Conservation (phyloP, 1,140 invertebrate genomes). For the Drosophila takahashii region DNA sequence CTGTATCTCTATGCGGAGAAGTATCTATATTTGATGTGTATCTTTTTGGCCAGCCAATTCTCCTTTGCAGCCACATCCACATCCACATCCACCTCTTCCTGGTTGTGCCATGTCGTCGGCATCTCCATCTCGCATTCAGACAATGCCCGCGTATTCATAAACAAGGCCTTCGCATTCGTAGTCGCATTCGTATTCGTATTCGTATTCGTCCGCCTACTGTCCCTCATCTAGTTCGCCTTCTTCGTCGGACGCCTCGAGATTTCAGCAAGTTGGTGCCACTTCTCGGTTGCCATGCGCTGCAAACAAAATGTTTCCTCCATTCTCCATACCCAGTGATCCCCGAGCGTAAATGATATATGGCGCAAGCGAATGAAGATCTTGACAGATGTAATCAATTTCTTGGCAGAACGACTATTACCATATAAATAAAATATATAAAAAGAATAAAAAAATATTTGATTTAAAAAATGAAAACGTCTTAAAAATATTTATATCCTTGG, state of each 20-base stretch:
- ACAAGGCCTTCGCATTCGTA: conserved; percentile 43
- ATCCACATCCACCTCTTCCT: conserved; percentile 38
- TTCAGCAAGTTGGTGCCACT: conserved; percentile 69
- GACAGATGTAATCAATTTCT: no score
- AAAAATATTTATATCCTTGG: no score
- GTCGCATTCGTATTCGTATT: conserved; percentile 6
- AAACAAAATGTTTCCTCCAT: conserved; percentile 29
- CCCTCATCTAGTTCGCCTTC: conserved; percentile 34
- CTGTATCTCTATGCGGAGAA: conserved; percentile 22
- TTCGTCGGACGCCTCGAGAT: conserved; percentile 17
- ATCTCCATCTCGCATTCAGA: conserved; percentile 43
- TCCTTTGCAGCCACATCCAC: conserved; percentile 19
- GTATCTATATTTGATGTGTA: conserved; percentile 45
- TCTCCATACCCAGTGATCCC: conserved; percentile 12
- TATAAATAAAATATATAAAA: no score
- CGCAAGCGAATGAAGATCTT: neutral
- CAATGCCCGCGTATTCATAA: conserved; percentile 78
- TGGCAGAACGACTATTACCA: no score
- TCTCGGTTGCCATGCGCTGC: conserved; percentile 43
- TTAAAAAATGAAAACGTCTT: no score
- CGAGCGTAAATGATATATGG: neutral
- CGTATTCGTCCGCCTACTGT: conserved; percentile 13
- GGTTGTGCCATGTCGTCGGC: conserved; percentile 21
- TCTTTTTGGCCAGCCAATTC: conserved; percentile 57
- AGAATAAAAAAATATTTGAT: no score